Conservation (phyloP, 2,888 invertebrate species). For the Caenorhabditis imperialis region DNA sequence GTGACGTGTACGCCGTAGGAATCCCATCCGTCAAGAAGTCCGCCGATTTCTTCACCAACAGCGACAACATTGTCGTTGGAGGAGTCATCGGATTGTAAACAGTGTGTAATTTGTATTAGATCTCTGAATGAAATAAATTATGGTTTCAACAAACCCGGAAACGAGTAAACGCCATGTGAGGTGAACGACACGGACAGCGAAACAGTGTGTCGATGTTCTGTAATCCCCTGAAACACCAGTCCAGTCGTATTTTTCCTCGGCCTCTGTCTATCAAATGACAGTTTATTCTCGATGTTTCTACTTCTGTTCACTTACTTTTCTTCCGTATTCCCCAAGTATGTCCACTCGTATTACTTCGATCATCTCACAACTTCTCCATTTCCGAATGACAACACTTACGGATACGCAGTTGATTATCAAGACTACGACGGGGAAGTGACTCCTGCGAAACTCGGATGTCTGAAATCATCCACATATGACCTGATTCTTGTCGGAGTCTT, state of each 20-base stretch:
- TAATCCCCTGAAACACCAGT: no score
- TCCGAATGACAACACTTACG: not conserved
- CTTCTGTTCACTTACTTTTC: no score
- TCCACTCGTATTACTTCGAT: not conserved
- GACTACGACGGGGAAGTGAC: not conserved
- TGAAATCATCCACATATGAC: not conserved
- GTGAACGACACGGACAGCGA: no score
- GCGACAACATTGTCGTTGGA: constrained; percentile 28
- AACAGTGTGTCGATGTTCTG: no score
- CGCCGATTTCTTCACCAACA: not conserved
- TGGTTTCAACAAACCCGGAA: not conserved
- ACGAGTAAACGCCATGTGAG: no score
- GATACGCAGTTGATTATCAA: constrained; percentile 1
- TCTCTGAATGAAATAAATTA: constrained; percentile 2
- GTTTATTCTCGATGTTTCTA: no score
- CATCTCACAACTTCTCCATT: not conserved
- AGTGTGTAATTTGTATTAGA: not conserved
- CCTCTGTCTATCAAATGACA: no score
- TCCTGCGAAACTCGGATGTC: not conserved
- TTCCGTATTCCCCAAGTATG: not conserved
- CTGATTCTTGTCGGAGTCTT: constrained; percentile 23
- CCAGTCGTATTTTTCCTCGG: no score
- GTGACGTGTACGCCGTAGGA: constrained; percentile 52
- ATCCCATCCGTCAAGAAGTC: constrained; percentile 30
- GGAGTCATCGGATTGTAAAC: constrained; percentile 34